Base-by-base conservation (phyloP, 2,888 invertebrate species). In the Esperia sulphurella region DNA sequence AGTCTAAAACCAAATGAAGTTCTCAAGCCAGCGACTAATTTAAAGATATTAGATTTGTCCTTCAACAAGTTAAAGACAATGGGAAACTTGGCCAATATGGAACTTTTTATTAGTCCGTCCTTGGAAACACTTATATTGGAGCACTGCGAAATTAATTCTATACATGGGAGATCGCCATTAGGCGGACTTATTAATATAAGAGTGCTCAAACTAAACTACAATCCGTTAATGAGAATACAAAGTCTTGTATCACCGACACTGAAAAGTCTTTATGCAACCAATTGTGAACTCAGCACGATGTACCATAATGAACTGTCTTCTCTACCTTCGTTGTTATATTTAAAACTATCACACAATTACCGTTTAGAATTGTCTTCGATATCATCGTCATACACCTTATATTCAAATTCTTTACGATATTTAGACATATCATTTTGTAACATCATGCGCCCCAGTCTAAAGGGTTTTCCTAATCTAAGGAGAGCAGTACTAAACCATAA, bases 361-460 rank as follows among this genome's bases (percentile, higher is more conserved):
- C 83, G 90, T 12, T 65, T 92, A 35, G 87, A 90, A 52, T 58
- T 92, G 9, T 79, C 89, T 38, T 68, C 90, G 4, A 75, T 70
- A 0, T 71, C 74, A 0, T 75, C 71, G 0, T 71, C 74, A 0
- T 78, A 81, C 38, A 69, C 66, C 31, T 75, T 91, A n/a, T 75
- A 83, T 53, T 92, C 92, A 0, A 74, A 73, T 14, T 91, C 91
- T n/a, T 61, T 94, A 30, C 85, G 78, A 53, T 84, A 79, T 54
- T 68, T 94, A 43, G 93, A 94, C 57, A 75, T 92, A 44, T 92
- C 93, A 0, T 91, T 86, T 54, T 93, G 93, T 65, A 92, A 92
- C 61, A 75, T 94, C 33, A 90, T 92, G 59, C 76, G 77, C 45
- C 80, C 93, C 7, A 93, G 92, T 53, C 70, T 92, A 21, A 91